These are phyloP conservation scores for Campylorhamphus procurvoides DNA, from an alignment of 2,113 vertebrate species.

Conservation along the genomic window DNA sequence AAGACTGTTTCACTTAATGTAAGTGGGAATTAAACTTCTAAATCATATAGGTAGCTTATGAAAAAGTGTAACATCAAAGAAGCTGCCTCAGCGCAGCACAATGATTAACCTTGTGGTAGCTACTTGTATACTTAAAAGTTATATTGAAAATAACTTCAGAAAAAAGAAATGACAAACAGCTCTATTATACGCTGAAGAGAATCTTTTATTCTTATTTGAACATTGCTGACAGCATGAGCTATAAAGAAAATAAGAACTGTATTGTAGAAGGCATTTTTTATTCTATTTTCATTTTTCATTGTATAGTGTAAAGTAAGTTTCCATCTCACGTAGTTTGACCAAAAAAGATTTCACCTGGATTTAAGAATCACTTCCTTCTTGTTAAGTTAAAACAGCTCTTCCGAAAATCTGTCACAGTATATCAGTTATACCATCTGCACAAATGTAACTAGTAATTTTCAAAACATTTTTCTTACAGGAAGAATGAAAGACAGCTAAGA, in stretches of 20 bases:
- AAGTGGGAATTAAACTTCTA: slow-evolving; percentile 32
- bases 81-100: neutral
- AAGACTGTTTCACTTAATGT: neutral
- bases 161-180: slow-evolving; percentile 31
- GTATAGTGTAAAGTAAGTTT: neutral
- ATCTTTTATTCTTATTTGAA: slow-evolving; percentile 48
- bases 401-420: neutral
- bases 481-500: neutral
- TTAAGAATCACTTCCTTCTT: neutral
- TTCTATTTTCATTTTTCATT: slow-evolving; percentile 25
- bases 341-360: neutral
- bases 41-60: neutral
- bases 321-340: neutral
- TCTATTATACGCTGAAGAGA: neutral
- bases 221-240: neutral
- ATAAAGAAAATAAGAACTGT: slow-evolving; percentile 34
- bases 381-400: neutral
- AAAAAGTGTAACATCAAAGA: slow-evolving; percentile 12
- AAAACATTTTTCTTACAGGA: neutral
- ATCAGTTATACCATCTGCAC: neutral
- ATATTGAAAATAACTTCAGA: slow-evolving; percentile 8
- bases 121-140: neutral
- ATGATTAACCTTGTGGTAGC: slow-evolving; percentile 11
- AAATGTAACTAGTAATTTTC: neutral
- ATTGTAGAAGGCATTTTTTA: slow-evolving; percentile 8